Base-by-base conservation (phyloP, 1,140 invertebrate genomes). In the Halesus radiatus region DNA sequence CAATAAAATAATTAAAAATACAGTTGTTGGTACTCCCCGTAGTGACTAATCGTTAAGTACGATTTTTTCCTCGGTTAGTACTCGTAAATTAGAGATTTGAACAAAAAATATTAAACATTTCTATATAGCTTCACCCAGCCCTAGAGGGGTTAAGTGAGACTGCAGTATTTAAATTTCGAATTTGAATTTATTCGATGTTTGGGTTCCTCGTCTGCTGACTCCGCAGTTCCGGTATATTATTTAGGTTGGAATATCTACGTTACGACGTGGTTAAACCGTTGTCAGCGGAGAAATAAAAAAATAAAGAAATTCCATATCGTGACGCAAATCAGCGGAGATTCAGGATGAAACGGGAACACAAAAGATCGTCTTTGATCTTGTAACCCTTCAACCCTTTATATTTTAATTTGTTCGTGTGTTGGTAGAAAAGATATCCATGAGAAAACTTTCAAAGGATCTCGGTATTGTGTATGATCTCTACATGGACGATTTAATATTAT, bases 251-350 rank as follows among this genome's bases (percentile, higher is more conserved):
- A 45, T 45, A 45, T 45, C 8, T 45, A 45, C 37, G 10, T 45
- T 37, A 8, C 32, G 7, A 1, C 7, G 32, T 37, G 32, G 32
- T 37, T 45, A 45, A 45, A 45, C 37, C 23, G 58, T 72, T 72
- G 50, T 52, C 26, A 23, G 37, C 18, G 6, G 18, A 53, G 22
- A 72, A 52, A 72, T 50, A 50, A 68, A 3, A 72, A 50, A 1
- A 10, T n/a, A 53, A 53, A 53, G 68, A 72, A 53, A 72, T 72
- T 52, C 50, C 29, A 72, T 72, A 72, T 53, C 68, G 18, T 5
- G 68, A 72, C 68, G 10, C 45, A 53, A 72, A 72, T 72, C 68
- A 72, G 18, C 18, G 52, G 32, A 72, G 52, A 72, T 72, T 72
- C 45, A 26, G n/a, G 16, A 72, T 72, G 45, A 52, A 72, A 52